Evolutionary conservation across 2,888 invertebrate species (phyloP).

Genomic region (Punctoribates punctum): DNA sequence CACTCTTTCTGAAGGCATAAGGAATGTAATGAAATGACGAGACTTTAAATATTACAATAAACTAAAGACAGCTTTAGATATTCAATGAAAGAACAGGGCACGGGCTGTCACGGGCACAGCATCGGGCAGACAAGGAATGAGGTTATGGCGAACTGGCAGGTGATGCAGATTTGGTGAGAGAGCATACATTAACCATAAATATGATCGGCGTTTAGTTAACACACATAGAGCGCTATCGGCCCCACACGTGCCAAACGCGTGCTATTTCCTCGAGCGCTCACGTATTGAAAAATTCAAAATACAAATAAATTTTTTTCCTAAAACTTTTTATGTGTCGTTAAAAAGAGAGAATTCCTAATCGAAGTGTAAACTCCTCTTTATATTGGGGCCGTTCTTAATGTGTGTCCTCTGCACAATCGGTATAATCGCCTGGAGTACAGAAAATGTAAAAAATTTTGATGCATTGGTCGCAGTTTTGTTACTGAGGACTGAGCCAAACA

Average conservation of each 20-base stretch:
- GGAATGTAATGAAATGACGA: no score
- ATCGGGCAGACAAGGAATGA: not conserved
- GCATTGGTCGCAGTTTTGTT: conserved; percentile 28
- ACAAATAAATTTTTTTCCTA: conserved; percentile 3
- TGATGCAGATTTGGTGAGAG: conserved; percentile 23
- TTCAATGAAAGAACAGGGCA: not conserved
- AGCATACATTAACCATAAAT: not conserved
- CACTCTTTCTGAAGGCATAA: not conserved
- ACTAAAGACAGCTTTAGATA: not conserved
- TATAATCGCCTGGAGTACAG: conserved; percentile 19
- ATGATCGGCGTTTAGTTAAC: not conserved
- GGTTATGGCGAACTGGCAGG: not conserved
- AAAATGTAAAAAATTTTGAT: conserved; percentile 5
- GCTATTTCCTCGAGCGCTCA: conserved; percentile 30
- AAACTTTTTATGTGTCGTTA: conserved; percentile 16
- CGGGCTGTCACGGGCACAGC: not conserved
- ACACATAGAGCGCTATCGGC: not conserved
- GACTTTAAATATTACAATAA: not conserved
- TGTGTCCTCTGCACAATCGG: not conserved
- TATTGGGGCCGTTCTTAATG: not conserved
- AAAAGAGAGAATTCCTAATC: conserved; percentile 20
- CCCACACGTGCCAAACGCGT: conserved; percentile 20
- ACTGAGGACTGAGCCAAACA: conserved; percentile 1
- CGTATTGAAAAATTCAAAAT: not conserved
- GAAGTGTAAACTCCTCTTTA: conserved; percentile 9